phyloP scores from a whole-genome alignment of 1,140 invertebrate species.

The Oscheius sp. region DNA sequence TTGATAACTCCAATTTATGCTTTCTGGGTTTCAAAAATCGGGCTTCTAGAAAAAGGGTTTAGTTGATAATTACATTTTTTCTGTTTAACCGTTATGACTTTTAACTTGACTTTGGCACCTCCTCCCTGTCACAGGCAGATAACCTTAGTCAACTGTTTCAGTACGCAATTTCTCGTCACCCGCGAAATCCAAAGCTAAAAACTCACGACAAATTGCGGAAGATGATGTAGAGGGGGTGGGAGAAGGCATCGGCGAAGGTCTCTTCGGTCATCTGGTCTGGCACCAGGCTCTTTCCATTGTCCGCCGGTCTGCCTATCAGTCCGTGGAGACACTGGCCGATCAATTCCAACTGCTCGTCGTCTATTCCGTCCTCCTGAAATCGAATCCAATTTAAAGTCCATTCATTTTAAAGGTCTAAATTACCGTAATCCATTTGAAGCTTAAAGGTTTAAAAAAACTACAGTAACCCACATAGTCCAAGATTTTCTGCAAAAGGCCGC shows the following conservation, averaged over 20 bases:
- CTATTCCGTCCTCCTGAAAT: not conserved
- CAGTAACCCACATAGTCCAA: constrained; percentile 1
- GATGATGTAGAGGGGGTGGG: constrained; percentile 1
- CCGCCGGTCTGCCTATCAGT: not conserved
- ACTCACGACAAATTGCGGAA: constrained; percentile 8
- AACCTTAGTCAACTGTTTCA: too few species aligned
- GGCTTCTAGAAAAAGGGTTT: too few species aligned
- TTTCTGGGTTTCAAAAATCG: too few species aligned
- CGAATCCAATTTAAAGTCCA: not conserved
- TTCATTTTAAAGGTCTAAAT: not conserved
- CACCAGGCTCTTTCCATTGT: not conserved
- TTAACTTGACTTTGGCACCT: too few species aligned
- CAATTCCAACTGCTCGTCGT: not conserved
- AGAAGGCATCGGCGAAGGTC: not conserved
- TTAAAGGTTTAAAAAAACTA: not conserved
- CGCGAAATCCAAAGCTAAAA: not conserved
- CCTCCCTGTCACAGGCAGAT: too few species aligned
- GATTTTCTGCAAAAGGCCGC: not conserved
- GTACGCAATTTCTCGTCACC: too few species aligned
- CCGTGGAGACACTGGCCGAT: not conserved
- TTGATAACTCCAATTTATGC: too few species aligned
- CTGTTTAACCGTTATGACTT: too few species aligned
- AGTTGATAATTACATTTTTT: too few species aligned
- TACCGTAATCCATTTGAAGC: too few species aligned
- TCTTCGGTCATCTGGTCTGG: not conserved